Conservation (phyloP, 1,140 invertebrate species). For the Zaprionus ornatus region DNA sequence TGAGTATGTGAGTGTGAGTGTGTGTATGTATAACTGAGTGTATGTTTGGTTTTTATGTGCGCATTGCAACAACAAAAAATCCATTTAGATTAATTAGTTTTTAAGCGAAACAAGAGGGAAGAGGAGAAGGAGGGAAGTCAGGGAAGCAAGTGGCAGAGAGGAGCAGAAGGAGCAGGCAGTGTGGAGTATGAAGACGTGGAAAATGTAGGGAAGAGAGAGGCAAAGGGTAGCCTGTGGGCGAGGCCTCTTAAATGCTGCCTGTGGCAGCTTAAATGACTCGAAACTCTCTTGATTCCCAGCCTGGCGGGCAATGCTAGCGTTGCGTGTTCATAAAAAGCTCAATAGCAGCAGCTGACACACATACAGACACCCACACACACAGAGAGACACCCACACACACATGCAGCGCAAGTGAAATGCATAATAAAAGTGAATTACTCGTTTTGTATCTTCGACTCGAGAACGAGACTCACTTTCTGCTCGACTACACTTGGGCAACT, state of each 20-base stretch:
- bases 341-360: constrained; percentile 9
- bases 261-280: constrained; percentile 31
- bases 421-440: constrained; percentile 53
- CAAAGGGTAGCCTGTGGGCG: background rate
- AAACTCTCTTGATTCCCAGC: constrained; percentile 25
- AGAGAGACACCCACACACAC: background rate
- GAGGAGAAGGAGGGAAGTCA: background rate
- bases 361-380: background rate
- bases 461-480: constrained; percentile 66
- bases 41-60: constrained; percentile 52
- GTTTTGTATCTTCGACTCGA: constrained; percentile 38
- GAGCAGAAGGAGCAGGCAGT: background rate
- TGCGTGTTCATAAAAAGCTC: constrained; percentile 43
- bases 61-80: constrained; percentile 77
- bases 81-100: constrained; percentile 83
- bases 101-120: constrained; percentile 60
- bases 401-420: constrained; percentile 26
- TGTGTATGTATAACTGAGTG: constrained; percentile 14
- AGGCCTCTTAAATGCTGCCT: constrained; percentile 1
- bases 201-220: background rate
- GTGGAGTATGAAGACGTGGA: too few species aligned
- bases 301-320: constrained; percentile 7
- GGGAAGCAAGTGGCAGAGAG: background rate
- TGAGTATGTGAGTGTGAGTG: background rate
- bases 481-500: constrained; percentile 68